These are phyloP conservation scores for Calypte anna DNA, from an alignment of 2,113 vertebrate genomes.

Conservation along the genomic window DNA sequence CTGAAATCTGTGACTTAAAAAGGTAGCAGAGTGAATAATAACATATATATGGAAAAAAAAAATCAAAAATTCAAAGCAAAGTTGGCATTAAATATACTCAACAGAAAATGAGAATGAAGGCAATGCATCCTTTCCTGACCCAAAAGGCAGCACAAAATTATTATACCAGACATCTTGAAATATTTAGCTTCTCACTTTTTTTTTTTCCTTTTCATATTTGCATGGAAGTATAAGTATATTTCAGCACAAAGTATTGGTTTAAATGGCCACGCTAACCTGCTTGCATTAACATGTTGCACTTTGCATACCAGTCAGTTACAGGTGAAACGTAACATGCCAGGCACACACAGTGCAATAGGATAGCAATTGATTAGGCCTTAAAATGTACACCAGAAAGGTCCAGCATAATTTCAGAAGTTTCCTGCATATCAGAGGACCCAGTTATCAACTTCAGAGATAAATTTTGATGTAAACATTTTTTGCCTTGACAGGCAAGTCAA, in stretches of 20 bases:
- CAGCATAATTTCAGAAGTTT: neutral
- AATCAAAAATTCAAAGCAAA: neutral
- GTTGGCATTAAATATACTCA: neutral
- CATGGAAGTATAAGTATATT: neutral
- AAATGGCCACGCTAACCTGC: neutral
- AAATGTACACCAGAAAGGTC: neutral
- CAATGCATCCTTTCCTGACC: neutral
- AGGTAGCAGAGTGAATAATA: neutral
- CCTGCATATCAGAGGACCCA: neutral
- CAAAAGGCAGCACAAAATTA: neutral
- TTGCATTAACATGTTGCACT: neutral
- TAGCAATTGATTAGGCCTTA: neutral
- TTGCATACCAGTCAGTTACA: neutral
- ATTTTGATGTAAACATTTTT: neutral
- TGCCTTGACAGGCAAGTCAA: neutral
- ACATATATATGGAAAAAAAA: neutral
- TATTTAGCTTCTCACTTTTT: neutral
- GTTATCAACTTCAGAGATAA: neutral
- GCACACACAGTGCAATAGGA: neutral
- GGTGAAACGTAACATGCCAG: neutral
- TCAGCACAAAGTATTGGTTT: neutral
- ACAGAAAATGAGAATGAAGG: neutral
- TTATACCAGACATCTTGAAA: neutral
- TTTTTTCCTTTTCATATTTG: neutral
- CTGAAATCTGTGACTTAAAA: neutral